Conservation (phyloP, 2,113 vertebrate species). For the Zootoca vivipara region DNA sequence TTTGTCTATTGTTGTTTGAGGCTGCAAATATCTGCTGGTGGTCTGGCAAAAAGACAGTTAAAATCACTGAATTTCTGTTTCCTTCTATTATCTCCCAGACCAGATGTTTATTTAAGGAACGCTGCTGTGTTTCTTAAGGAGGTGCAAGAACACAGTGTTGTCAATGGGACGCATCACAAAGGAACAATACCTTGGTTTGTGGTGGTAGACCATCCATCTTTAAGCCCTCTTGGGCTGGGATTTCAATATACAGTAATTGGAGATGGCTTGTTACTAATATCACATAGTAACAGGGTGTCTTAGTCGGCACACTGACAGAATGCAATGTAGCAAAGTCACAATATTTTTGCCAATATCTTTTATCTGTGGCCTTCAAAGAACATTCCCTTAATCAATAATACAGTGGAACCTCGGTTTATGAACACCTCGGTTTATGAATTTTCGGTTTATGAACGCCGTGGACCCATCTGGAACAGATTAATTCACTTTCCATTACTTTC, state of each 20-base stretch:
- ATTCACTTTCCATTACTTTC: no score
- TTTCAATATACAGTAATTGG: slow-evolving; percentile 3
- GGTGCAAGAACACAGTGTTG: background rate
- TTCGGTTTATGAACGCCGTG: no score
- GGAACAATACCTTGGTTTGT: background rate
- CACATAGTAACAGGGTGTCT: background rate
- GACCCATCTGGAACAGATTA: no score
- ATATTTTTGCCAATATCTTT: background rate
- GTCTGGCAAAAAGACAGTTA: background rate
- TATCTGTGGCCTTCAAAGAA: slow-evolving; percentile 15
- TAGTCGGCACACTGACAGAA: slow-evolving; percentile 5
- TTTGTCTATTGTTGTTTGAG: background rate
- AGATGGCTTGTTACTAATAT: slow-evolving; percentile 21
- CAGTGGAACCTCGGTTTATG: no score
- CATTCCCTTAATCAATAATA: slow-evolving; percentile 9
- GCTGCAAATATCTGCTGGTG: background rate
- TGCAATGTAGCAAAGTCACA: background rate
- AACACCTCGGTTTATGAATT: no score
- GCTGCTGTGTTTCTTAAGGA: background rate
- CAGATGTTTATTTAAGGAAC: background rate
- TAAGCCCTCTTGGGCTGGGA: background rate
- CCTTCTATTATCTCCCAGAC: rapidly evolving
- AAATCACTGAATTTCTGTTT: background rate
- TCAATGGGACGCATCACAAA: background rate
- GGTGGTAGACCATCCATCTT: background rate